A percentile compares a stretch with the other conserved stretches of the same genome.
phyloP scores from a whole-genome alignment of 2,797 vertebrate genomes.

The Lepus oiostolus region DNA sequence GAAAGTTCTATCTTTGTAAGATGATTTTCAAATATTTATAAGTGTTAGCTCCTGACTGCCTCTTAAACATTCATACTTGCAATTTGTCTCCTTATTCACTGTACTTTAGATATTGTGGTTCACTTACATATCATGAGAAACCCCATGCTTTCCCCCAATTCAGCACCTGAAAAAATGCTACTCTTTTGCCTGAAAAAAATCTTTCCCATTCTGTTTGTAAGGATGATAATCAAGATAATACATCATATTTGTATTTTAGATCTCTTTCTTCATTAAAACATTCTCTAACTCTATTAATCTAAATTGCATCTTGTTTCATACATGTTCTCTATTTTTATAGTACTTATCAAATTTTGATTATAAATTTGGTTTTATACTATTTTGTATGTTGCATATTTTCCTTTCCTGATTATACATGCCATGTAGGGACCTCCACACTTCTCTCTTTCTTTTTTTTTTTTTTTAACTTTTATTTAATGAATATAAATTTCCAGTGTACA shows the following conservation, averaged over 20 bases:
- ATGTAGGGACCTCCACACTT: background rate
- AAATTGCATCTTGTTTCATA: background rate
- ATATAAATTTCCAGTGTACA: too few relatives aligned
- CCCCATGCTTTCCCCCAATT: background rate
- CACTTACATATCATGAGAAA: background rate
- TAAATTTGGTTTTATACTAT: background rate
- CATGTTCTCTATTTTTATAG: background rate
- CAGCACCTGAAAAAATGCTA: background rate
- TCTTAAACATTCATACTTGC: background rate
- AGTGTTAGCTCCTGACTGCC: too few relatives aligned
- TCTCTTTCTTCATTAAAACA: background rate
- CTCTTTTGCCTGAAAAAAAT: background rate
- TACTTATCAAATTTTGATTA: background rate
- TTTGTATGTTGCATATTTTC: background rate
- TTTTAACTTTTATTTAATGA: too few relatives aligned
- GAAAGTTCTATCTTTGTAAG: background rate
- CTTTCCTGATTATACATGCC: background rate
- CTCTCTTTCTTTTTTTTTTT: too few relatives aligned
- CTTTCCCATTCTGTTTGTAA: background rate
- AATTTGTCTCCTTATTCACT: background rate
- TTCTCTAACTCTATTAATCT: background rate
- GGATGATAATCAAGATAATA: background rate
- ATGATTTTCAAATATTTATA: background rate
- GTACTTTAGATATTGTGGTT: background rate
- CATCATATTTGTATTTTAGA: background rate